Conservation (phyloP, 2,797 vertebrate genomes). For the Xenentodon cancila region DNA sequence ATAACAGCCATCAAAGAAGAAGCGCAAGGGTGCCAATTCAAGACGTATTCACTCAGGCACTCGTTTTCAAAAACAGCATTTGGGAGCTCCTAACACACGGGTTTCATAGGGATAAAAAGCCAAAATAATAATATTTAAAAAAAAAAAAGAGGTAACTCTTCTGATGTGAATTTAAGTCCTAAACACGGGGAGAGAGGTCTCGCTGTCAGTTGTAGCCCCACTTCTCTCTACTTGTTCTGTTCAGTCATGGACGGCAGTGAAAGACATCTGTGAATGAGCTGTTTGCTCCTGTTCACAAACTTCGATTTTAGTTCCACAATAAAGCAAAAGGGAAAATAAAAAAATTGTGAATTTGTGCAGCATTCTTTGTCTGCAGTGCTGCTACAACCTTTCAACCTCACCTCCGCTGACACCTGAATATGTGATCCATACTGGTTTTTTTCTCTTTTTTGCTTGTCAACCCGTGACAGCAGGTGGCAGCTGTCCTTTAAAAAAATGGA, state of each 20-base stretch:
- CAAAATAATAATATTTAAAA: too few species aligned
- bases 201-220: background rate
- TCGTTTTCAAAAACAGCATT: too few species aligned
- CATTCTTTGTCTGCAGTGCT: background rate
- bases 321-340: background rate
- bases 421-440: too few species aligned
- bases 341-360: background rate
- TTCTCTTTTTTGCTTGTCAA: background rate
- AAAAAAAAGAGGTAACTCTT: too few species aligned
- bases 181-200: background rate
- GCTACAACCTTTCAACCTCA: background rate
- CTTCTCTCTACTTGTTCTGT: background rate
- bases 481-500: slow-evolving; percentile 1
- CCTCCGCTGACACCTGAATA: too few species aligned
- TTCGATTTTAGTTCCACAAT: background rate
- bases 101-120: too few species aligned
- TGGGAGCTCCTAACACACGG: too few species aligned
- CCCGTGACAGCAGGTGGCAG: slow-evolving; percentile 4
- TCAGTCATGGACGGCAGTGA: background rate
- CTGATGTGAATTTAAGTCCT: too few species aligned
- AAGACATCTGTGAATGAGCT: background rate
- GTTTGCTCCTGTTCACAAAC: background rate
- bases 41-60: too few species aligned
- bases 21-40: too few species aligned
- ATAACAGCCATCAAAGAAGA: too few species aligned